These are phyloP conservation scores for Stenopsyche tienmushanensis DNA, from an alignment of 1,140 invertebrate genomes.

Conservation along the genomic window DNA sequence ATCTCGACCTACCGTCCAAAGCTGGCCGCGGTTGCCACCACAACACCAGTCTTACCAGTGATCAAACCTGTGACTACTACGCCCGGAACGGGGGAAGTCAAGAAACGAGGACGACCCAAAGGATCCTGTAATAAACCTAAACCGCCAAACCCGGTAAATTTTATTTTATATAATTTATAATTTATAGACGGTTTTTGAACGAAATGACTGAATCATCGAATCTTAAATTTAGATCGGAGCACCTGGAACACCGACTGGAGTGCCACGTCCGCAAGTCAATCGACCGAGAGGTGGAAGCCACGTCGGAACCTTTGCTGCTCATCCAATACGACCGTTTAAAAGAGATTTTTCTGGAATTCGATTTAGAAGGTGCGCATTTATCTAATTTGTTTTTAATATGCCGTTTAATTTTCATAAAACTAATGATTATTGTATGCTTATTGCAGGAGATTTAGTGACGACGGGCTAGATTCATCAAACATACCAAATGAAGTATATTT, in stretches of 20 bases:
- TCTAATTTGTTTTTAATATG: not conserved
- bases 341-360: slow-evolving; percentile 56
- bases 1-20: slow-evolving; percentile 35
- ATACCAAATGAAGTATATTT: slow-evolving; percentile 57
- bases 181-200: slow-evolving; percentile 6
- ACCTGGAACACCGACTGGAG: slow-evolving; percentile 22
- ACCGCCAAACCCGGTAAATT: slow-evolving; percentile 45
- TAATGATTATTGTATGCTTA: too few relatives aligned
- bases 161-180: not conserved
- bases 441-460: slow-evolving; percentile 55
- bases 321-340: slow-evolving; percentile 50
- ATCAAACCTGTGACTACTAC: slow-evolving; percentile 43
- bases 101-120: slow-evolving; percentile 53
- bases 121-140: slow-evolving; percentile 56
- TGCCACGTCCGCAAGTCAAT: slow-evolving; percentile 27
- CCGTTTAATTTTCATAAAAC: not conserved
- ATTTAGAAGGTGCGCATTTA: slow-evolving; percentile 48
- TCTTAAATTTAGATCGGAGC: slow-evolving; percentile 6
- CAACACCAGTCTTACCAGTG: slow-evolving; percentile 38
- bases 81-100: slow-evolving; percentile 45
- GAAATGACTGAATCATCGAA: not conserved
- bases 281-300: slow-evolving; percentile 42
- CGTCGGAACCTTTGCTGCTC: slow-evolving; percentile 46
- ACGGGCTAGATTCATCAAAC: slow-evolving; percentile 54
- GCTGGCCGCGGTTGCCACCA: slow-evolving; percentile 18